Percentiles rank a stretch among this genome's conserved stretches.
These are phyloP conservation scores for Alca torda DNA, from an alignment of 2,797 vertebrate species.

Conservation along the genomic window DNA sequence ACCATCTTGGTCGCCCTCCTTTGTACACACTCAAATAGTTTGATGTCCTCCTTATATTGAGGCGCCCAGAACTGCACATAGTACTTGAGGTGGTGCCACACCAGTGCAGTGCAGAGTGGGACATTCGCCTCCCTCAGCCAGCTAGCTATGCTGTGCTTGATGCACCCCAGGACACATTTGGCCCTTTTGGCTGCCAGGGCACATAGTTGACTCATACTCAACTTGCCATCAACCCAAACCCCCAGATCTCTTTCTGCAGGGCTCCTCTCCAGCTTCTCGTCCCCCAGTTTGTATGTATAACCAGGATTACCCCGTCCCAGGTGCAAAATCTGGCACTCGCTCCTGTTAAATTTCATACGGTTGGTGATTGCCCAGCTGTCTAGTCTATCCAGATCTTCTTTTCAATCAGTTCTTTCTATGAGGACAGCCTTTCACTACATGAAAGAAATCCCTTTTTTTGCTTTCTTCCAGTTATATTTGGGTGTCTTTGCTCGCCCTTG, in stretches of 20 bases:
- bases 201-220: background rate
- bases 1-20: background rate
- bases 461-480: background rate
- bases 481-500: background rate
- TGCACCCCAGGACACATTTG: background rate
- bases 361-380: background rate
- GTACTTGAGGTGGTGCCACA: background rate
- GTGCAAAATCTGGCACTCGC: background rate
- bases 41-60: background rate
- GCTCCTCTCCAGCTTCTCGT: background rate
- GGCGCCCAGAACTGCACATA: too few species aligned
- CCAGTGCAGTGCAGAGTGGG: background rate
- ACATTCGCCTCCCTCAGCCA: background rate
- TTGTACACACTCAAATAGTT: background rate
- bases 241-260: background rate
- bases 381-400: background rate
- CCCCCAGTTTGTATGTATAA: background rate
- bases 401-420: background rate
- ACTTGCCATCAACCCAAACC: background rate
- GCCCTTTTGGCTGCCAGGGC: background rate
- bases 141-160: background rate
- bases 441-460: background rate
- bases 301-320: background rate
- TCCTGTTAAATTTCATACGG: background rate
- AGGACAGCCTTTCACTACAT: background rate